These are phyloP conservation scores for Erpobdella octoculata DNA, from an alignment of 2,888 invertebrate species.

Conservation along the genomic window DNA sequence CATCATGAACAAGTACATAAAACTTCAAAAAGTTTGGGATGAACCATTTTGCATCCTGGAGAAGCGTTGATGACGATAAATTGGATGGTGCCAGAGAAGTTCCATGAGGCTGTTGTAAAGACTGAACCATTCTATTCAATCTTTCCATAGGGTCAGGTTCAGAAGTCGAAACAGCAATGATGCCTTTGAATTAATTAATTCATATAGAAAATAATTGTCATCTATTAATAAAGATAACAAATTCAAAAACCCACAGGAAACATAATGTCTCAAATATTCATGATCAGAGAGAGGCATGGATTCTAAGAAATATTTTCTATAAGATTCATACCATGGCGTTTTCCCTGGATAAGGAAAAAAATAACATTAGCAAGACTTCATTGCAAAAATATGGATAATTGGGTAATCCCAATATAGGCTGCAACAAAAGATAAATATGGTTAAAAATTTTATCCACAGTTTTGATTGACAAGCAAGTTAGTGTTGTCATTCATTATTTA, in stretches of 20 bases:
- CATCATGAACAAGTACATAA: conserved; percentile 82
- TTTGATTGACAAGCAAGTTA: too few relatives aligned
- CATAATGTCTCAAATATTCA: conserved; percentile 70
- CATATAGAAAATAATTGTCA: background rate
- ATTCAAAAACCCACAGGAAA: conserved; percentile 48
- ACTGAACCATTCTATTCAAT: conserved; percentile 71
- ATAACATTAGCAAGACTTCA: too few relatives aligned
- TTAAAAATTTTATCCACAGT: too few relatives aligned
- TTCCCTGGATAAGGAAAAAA: too few relatives aligned
- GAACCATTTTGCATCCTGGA: conserved; percentile 52
- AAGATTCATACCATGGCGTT: conserved; percentile 89
- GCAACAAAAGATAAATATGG: too few relatives aligned
- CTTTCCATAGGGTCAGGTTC: conserved; percentile 67
- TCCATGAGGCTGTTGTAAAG: conserved; percentile 55
- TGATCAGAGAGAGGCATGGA: conserved; percentile 74
- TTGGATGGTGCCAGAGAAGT: conserved; percentile 44
- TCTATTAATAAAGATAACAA: background rate
- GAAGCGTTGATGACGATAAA: conserved; percentile 32
- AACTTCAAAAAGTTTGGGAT: conserved; percentile 67
- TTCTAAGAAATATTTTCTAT: conserved; percentile 75
- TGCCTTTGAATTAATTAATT: conserved; percentile 48
- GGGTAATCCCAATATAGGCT: too few relatives aligned
- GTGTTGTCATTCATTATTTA: too few relatives aligned
- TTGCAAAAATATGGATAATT: background rate
- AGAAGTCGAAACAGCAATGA: conserved; percentile 58